Evolutionary conservation across 2,888 invertebrate genomes (phyloP).

Genomic region (Eristalis tenax): DNA sequence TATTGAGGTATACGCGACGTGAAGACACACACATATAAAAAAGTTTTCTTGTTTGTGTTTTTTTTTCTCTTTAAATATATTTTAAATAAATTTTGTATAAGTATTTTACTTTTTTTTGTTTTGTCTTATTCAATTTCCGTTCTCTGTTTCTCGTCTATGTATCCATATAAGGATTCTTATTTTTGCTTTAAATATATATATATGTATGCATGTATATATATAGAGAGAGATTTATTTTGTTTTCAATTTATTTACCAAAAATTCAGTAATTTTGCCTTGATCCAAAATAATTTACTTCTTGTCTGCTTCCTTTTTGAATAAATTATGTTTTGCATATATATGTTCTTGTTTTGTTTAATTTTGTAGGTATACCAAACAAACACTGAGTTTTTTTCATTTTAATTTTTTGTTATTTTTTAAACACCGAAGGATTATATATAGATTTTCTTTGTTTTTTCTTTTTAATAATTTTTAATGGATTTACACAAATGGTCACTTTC

Average conservation of each 20-base stretch:
- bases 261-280: conserved; percentile 58
- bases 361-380: conserved; percentile 72
- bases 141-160: conserved; percentile 68
- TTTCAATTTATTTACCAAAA: conserved; percentile 37
- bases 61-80: conserved; percentile 59
- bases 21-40: conserved; percentile 81
- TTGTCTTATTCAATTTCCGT: conserved; percentile 53
- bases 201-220: conserved; percentile 49
- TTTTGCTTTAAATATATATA: conserved; percentile 49
- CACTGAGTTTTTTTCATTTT: conserved; percentile 63
- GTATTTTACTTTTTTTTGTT: conserved; percentile 43
- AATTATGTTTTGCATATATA: conserved; percentile 40
- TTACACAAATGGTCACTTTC: conserved; percentile 28
- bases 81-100: conserved; percentile 69
- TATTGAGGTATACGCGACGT: conserved; percentile 84
- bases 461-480: conserved; percentile 32
- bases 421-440: conserved; percentile 68
- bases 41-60: conserved; percentile 66
- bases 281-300: conserved; percentile 40
- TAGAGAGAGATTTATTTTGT: conserved; percentile 27
- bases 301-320: conserved; percentile 58
- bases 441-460: conserved; percentile 28
- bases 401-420: conserved; percentile 35
- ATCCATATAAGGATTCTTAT: conserved; percentile 66
- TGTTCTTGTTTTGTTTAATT: conserved; percentile 64